These are phyloP conservation scores for Galaxias olidus DNA, from an alignment of 2,797 vertebrate species.

Conservation along the genomic window DNA sequence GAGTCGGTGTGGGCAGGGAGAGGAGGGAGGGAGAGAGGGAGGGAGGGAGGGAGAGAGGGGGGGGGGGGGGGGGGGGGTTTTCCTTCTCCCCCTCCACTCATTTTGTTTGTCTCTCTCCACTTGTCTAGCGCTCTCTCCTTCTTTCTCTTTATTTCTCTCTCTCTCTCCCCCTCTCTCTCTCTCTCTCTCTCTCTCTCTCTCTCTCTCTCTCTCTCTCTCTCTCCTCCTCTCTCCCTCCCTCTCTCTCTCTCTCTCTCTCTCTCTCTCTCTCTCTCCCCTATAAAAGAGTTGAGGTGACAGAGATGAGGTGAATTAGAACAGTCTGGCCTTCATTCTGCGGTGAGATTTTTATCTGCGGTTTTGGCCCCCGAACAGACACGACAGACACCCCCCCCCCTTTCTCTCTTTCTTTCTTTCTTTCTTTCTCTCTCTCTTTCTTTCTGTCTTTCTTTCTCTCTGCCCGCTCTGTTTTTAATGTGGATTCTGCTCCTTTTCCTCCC, in stretches of 20 bases:
- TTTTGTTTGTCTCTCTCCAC: neutral
- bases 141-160: constrained; percentile 12
- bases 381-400: constrained; percentile 23
- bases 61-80: constrained; percentile 9
- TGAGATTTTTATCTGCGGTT: constrained; percentile 76
- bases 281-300: constrained; percentile 52
- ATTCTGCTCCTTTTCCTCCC: constrained; percentile 57
- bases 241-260: constrained; percentile 22
- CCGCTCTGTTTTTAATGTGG: constrained; percentile 50
- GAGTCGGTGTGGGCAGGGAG: constrained; percentile 34
- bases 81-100: neutral
- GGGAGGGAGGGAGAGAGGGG: constrained; percentile 15
- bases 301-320: constrained; percentile 68
- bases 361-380: constrained; percentile 60
- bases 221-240: neutral
- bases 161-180: constrained; percentile 27
- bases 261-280: constrained; percentile 18
- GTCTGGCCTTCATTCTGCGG: constrained; percentile 67
- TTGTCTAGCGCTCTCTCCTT: constrained; percentile 17
- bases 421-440: constrained; percentile 5
- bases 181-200: neutral
- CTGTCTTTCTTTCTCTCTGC: constrained; percentile 16
- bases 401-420: constrained; percentile 21
- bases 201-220: constrained; percentile 21
- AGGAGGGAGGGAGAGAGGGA: constrained; percentile 10